These are phyloP conservation scores for Drosophila tani DNA, from an alignment of 1,140 invertebrate species.

Conservation along the genomic window DNA sequence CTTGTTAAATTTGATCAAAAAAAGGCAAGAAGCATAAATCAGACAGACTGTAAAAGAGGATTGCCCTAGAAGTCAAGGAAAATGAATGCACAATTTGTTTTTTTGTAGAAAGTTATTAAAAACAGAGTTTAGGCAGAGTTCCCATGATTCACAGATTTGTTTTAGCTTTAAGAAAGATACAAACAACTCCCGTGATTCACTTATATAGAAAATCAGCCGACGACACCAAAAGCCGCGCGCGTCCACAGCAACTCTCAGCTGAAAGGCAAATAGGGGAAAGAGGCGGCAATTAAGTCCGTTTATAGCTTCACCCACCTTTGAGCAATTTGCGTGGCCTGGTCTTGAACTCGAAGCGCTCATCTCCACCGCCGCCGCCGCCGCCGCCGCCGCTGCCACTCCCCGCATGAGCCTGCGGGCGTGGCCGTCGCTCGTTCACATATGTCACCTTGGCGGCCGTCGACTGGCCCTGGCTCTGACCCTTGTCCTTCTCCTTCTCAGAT, in stretches of 20 bases:
- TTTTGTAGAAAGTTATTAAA: too few relatives aligned
- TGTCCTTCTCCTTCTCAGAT: conserved; percentile 70
- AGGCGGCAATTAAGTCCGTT: conserved; percentile 16
- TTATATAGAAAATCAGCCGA: background rate
- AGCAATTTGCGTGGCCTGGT: conserved; percentile 80
- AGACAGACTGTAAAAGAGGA: too few relatives aligned
- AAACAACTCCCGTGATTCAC: conserved; percentile 2
- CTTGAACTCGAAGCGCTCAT: conserved; percentile 81
- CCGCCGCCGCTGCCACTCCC: conserved; percentile 15
- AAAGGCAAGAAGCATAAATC: too few relatives aligned
- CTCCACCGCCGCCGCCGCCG: conserved; percentile 41
- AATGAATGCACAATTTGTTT: background rate
- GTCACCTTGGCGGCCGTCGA: conserved; percentile 85
- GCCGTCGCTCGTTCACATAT: conserved; percentile 87
- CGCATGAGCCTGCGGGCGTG: conserved; percentile 77
- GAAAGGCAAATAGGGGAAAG: conserved; percentile 12
- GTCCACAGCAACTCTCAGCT: conserved; percentile 64
- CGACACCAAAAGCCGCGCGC: conserved; percentile 30
- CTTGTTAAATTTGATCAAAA: background rate
- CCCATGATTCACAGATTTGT: background rate
- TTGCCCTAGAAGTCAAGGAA: background rate
- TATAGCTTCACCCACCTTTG: conserved; percentile 63
- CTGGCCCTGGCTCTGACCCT: conserved; percentile 44
- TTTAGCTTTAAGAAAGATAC: background rate
- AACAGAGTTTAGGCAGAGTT: background rate